Percentiles rank a stretch among this genome's conserved stretches.
These are phyloP conservation scores for Drosophila vallismaia DNA, from an alignment of 2,888 invertebrate species.

Conservation along the genomic window DNA sequence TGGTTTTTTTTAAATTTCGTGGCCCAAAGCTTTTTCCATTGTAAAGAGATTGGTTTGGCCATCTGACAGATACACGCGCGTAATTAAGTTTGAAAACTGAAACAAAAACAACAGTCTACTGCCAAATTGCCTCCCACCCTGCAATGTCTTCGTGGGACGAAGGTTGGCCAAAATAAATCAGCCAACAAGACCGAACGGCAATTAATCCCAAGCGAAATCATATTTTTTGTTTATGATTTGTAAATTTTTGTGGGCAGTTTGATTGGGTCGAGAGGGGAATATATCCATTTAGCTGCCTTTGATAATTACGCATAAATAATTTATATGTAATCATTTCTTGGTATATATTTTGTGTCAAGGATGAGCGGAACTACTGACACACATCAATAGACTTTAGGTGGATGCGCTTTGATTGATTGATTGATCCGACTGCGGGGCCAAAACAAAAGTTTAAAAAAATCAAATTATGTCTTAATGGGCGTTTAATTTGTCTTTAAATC, in stretches of 20 bases:
- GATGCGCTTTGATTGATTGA: conserved; percentile 61
- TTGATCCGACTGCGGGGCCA: conserved; percentile 40
- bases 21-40: conserved; percentile 25
- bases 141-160: conserved; percentile 53
- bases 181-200: conserved; percentile 35
- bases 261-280: conserved; percentile 26
- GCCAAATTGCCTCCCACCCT: conserved; percentile 43
- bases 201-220: conserved; percentile 53
- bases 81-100: conserved; percentile 36
- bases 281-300: conserved; percentile 50
- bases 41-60: conserved; percentile 27
- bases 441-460: conserved; percentile 20
- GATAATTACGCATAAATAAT: conserved; percentile 61
- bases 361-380: conserved; percentile 64
- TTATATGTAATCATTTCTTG: conserved; percentile 13
- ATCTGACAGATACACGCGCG: conserved; percentile 41
- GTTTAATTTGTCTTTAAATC: conserved; percentile 34
- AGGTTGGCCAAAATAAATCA: conserved; percentile 58
- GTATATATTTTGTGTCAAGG: conserved; percentile 65
- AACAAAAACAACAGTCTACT: conserved; percentile 23
- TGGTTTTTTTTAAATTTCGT: conserved; percentile 10
- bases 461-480: conserved; percentile 48
- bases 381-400: conserved; percentile 42
- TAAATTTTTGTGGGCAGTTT: conserved; percentile 35
- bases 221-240: conserved; percentile 13